Base-by-base conservation (phyloP, 2,113 vertebrate species). In the Lanius collurio region DNA sequence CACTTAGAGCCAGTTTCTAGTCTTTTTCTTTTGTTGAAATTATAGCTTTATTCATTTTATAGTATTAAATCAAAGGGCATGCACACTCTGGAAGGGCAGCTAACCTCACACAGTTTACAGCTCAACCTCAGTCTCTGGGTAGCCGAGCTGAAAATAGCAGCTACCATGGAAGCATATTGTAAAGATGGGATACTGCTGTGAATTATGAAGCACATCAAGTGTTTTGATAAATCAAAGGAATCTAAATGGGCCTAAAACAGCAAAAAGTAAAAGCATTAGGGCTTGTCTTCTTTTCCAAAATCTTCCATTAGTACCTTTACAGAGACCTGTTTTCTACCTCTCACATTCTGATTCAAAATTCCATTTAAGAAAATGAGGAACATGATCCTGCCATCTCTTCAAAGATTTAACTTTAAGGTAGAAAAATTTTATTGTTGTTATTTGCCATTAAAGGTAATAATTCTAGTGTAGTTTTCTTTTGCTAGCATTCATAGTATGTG, bases 161-260 rank as follows among this genome's bases (percentile, higher is more conserved):
- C 56, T 96, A 63, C 85, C 60, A 46, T 5, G 39, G 73, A 75
- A 91, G 31, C 57, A 44, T 27, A 83, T 4, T 52, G 74, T 56
- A 75, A 86, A 70, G 18, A 59, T 49, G 86, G 44, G 50, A 53
- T 18, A 33, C 26, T 55, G 75, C 42, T 85, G 87, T 50, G 77
- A 96, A 91, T 74, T 76, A 92, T 77, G 73, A 95, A 90, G 63
- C 65, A 27, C 4, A 28, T 14, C 47, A 37, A 55, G 55, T 50
- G 70, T 95, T 94, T 93, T 69, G 87, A 97, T 96, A 94, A 96
- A 97, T 73, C 55, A 77, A 68, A 93, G 53, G 64, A 50, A 63
- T 67, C 56, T 53, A 49, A 89, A 89, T 21, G 10, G 30, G 37
- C 33, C 59, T 86, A 52, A 82, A 89, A 37, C 74, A 91, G 49